Evolutionary conservation across 2,888 invertebrate genomes (phyloP).

Genomic region (Ennomos fuscantarius): DNA sequence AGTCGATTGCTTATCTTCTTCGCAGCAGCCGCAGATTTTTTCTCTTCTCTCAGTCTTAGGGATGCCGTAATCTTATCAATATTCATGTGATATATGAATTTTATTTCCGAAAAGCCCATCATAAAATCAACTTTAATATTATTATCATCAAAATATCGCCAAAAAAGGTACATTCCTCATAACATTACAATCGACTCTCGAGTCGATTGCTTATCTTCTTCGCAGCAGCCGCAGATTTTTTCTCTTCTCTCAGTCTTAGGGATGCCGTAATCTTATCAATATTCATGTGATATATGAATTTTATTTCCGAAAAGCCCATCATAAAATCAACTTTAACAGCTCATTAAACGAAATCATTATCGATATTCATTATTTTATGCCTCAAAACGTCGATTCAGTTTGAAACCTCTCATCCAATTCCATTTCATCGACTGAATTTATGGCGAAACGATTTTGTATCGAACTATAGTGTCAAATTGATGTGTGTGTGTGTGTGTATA

Average conservation of each 20-base stretch:
- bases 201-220: background rate
- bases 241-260: background rate
- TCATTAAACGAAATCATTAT: constrained; percentile 25
- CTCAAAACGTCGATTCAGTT: constrained; percentile 3
- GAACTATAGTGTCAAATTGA: constrained; percentile 4
- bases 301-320: constrained; percentile 7
- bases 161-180: background rate
- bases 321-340: constrained; percentile 17
- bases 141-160: too few relatives aligned
- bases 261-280: background rate
- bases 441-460: constrained; percentile 16
- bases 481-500: too few relatives aligned
- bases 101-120: constrained; percentile 7
- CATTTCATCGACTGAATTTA: constrained; percentile 10
- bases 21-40: too few relatives aligned
- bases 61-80: background rate
- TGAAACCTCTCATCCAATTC: constrained; percentile 7
- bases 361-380: constrained; percentile 9
- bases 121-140: constrained; percentile 17
- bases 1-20: background rate
- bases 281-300: constrained; percentile 1
- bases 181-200: too few relatives aligned
- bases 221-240: too few relatives aligned
- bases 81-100: constrained; percentile 1
- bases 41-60: background rate